Base-by-base conservation (phyloP, 2,113 vertebrate species). In the Indicator maculatus region DNA sequence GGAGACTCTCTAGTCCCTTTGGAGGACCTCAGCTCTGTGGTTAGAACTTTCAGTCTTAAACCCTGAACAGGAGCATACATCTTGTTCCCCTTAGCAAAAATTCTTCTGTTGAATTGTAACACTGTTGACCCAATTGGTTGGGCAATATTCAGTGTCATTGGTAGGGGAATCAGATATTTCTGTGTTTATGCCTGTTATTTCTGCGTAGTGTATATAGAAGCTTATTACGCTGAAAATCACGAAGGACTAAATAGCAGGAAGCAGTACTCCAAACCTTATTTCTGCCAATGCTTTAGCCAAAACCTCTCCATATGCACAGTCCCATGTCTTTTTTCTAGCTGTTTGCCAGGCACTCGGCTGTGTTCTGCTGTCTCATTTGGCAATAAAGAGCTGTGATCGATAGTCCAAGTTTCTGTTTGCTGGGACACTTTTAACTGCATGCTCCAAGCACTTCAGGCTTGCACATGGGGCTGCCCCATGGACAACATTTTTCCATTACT, bases 401-500 rank as follows among this genome's bases (percentile, higher is more conserved):
- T 74, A 59, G 27, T 41, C 60, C 0, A 0, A 44, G 78, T 59
- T 85, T 95, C 26, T 45, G 3, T 77, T 86, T 89, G 30, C 72
- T 74, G 56, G 72, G 60, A 28, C 33, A 30, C 33, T 77, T 78
- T 8, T 63, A 59, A 59, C 59, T 50, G 55, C 0, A 0, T 50
- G 53, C 11, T 26, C 70, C 75, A 66, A 33, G 36, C 45, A 16
- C 55, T 85, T 89, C 30, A 70, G 74, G n/a, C n/a, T 66, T 73
- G 16, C 24, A 7, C 0, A 0, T 60, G 66, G 33, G 44, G 12
- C 45, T 84, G 56, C 8, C 61, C 47, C 8, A 0, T 28, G 58
- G 72, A 19, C 30, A 55, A 6, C 27, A 27, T 26, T 56, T 80
- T 86, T 70, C 71, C 12, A 9, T 52, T 45, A 26, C 33, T 72